Evolutionary conservation across 2,888 invertebrate species (phyloP).

Genomic region (Trissolcus japonicus): DNA sequence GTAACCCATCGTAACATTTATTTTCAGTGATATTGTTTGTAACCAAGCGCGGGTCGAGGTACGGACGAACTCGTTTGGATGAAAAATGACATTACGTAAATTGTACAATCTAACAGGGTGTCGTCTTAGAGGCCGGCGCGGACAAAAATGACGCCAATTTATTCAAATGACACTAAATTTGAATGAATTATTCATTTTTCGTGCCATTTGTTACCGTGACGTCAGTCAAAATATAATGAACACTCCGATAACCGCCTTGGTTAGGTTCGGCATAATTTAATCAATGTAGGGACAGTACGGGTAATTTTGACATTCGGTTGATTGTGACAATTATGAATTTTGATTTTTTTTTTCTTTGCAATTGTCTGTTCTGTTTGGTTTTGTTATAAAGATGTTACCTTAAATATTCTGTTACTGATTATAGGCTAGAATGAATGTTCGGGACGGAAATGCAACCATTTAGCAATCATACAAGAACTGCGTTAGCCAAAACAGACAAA

Average conservation of each 20-base stretch:
- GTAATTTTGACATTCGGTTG: no score
- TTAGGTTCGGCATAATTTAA: slow-evolving; percentile 16
- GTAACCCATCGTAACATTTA: slow-evolving; percentile 39
- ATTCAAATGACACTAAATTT: slow-evolving; percentile 42
- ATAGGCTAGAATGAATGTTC: slow-evolving; percentile 46
- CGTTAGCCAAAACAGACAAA: slow-evolving; percentile 29
- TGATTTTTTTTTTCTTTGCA: neutral
- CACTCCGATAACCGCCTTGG: slow-evolving; percentile 8
- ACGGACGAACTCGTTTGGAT: slow-evolving; percentile 30
- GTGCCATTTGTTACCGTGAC: slow-evolving; percentile 26
- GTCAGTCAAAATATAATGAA: slow-evolving; percentile 42
- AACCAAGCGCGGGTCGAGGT: slow-evolving; percentile 26
- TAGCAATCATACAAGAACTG: neutral
- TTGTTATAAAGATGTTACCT: slow-evolving; percentile 9
- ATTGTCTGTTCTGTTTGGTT: neutral
- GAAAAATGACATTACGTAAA: slow-evolving; percentile 45
- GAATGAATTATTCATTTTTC: slow-evolving; percentile 44
- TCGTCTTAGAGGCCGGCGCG: slow-evolving; percentile 28
- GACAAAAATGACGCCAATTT: slow-evolving; percentile 36
- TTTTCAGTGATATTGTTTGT: slow-evolving; percentile 35
- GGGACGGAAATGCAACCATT: slow-evolving; percentile 45
- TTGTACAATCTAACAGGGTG: slow-evolving; percentile 31
- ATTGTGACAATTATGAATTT: no score
- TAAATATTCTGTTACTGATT: slow-evolving; percentile 54
- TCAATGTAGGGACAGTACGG: neutral